Evolutionary conservation across 92 coral and sea anemone species (phyloP).

Genomic region (Parazoanthus darwini): DNA sequence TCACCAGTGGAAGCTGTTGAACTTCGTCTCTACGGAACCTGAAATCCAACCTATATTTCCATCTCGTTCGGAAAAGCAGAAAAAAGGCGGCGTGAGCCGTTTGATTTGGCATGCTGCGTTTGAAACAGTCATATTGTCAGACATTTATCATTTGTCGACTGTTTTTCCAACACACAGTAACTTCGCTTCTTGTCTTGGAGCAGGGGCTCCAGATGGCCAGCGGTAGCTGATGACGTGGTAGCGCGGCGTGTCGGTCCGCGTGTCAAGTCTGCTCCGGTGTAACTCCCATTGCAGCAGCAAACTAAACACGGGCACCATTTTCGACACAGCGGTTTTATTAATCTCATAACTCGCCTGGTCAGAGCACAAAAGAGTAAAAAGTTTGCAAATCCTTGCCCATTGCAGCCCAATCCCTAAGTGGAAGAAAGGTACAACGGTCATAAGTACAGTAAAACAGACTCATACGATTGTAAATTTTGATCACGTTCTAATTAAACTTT

Average conservation of each 20-base stretch:
- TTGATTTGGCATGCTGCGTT: not conserved
- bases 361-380: constrained; percentile 28
- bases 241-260: not conserved
- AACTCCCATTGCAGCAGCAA: not conserved
- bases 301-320: not conserved
- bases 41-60: not conserved
- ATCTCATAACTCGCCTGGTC: constrained; percentile 8
- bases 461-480: not conserved
- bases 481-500: not conserved
- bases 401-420: constrained; percentile 25
- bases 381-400: constrained; percentile 33
- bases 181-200: not conserved
- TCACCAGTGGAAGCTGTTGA: no score
- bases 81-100: not conserved
- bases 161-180: not conserved
- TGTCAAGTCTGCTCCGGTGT: not conserved
- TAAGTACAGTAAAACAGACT: not conserved
- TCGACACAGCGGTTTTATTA: not conserved
- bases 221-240: not conserved
- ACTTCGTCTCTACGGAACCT: not conserved
- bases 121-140: constrained; percentile 1
- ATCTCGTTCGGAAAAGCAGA: not conserved
- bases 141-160: not conserved
- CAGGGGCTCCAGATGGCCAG: constrained; percentile 6
- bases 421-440: not conserved